Percentiles rank a stretch among this genome's conserved stretches.
phyloP scores from a whole-genome alignment of 2,113 vertebrate genomes.

The Coturnix japonica region DNA sequence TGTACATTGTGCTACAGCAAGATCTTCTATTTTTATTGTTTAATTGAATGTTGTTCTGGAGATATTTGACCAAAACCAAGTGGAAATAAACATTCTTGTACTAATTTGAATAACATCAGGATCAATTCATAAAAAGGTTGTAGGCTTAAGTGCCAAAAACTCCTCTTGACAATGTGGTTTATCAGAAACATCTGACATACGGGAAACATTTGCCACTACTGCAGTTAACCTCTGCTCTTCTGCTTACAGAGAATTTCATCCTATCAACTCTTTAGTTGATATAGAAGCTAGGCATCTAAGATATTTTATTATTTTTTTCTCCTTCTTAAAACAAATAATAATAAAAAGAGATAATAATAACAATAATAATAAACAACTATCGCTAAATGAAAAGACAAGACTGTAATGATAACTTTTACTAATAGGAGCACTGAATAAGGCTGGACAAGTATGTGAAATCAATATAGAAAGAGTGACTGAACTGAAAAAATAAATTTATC shows the following conservation, averaged over 20 bases:
- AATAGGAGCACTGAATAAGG: background rate
- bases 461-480: background rate
- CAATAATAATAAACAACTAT: too few species aligned
- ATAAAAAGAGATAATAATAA: background rate
- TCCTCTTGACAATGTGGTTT: background rate
- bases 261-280: background rate
- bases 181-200: background rate
- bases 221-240: background rate
- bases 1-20: background rate
- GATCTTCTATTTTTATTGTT: background rate
- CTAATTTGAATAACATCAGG: background rate
- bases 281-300: background rate
- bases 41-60: background rate
- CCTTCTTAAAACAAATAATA: background rate
- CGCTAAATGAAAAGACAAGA: background rate
- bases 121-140: background rate
- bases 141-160: background rate
- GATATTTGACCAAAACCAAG: background rate
- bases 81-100: background rate
- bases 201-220: background rate
- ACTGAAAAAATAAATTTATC: background rate
- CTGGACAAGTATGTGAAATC: background rate
- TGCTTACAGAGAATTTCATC: background rate
- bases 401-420: background rate
- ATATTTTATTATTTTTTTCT: background rate